Conservation (phyloP, 2,888 invertebrate species). For the Drosophila neotestacea region DNA sequence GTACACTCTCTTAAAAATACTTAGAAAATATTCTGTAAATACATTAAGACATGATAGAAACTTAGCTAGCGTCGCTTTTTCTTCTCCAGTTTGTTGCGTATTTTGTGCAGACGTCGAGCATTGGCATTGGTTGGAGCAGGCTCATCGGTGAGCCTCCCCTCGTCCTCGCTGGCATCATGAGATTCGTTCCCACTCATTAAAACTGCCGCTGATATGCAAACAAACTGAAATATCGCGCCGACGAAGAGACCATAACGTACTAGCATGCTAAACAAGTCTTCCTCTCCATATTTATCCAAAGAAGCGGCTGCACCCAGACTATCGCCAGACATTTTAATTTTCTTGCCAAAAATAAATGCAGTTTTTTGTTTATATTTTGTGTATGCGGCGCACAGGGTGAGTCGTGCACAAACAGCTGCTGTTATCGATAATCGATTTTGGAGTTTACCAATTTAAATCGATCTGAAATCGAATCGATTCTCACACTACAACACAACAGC, state of each 20-base stretch:
- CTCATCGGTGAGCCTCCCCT: slow-evolving; percentile 29
- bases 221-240: slow-evolving; percentile 94
- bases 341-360: not conserved
- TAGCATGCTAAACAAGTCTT: slow-evolving; percentile 90
- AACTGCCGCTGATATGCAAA: slow-evolving; percentile 93
- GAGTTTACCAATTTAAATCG: no score
- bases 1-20: slow-evolving; percentile 26
- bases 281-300: slow-evolving; percentile 84
- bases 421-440: slow-evolving; percentile 14
- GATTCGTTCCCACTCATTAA: slow-evolving; percentile 87
- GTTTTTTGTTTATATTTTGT: slow-evolving; percentile 45
- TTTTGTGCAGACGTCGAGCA: slow-evolving; percentile 81
- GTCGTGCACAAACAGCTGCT: slow-evolving; percentile 30
- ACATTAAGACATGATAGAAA: not conserved
- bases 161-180: slow-evolving; percentile 53
- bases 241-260: slow-evolving; percentile 93
- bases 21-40: slow-evolving; percentile 28
- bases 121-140: slow-evolving; percentile 29
- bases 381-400: slow-evolving; percentile 30
- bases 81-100: slow-evolving; percentile 83
- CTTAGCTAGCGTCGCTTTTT: slow-evolving; percentile 81
- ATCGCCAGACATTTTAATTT: slow-evolving; percentile 55
- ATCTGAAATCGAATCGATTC: no score
- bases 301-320: slow-evolving; percentile 54
- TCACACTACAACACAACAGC: no score